A percentile compares a stretch with the other conserved stretches of the same genome.
Conservation (phyloP, 1,140 invertebrate species). For the Scaptodrosophila lebanonensis region DNA sequence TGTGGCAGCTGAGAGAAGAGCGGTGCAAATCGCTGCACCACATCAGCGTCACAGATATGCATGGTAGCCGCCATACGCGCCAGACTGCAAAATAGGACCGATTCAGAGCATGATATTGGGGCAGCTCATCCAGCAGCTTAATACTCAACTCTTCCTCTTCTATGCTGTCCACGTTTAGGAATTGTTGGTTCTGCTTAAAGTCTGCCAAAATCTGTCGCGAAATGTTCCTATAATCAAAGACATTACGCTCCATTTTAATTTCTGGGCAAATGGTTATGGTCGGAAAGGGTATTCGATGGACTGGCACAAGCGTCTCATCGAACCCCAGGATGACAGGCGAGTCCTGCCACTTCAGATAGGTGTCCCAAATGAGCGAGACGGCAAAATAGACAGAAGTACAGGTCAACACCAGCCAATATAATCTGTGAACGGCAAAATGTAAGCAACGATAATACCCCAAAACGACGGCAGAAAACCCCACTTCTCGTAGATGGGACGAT, state of each 20-base stretch:
- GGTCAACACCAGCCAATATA: conserved; percentile 69
- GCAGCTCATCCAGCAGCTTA: no score
- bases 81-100: conserved; percentile 34
- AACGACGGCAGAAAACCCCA: conserved; percentile 17
- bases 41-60: conserved; percentile 67
- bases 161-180: conserved; percentile 33
- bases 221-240: conserved; percentile 79
- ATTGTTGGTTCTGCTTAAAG: conserved; percentile 22
- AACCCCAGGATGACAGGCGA: conserved; percentile 82
- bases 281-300: conserved; percentile 82
- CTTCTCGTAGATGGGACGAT: conserved; percentile 75
- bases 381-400: conserved; percentile 68
- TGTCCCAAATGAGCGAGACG: conserved; percentile 78
- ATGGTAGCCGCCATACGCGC: conserved; percentile 53
- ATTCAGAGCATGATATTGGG: no score
- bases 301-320: conserved; percentile 80
- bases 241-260: conserved; percentile 79
- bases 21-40: conserved; percentile 44
- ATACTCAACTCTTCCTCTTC: conserved; percentile 63
- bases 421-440: conserved; percentile 24
- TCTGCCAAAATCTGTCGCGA: conserved; percentile 57
- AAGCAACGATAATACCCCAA: no score
- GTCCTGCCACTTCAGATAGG: conserved; percentile 81
- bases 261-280: conserved; percentile 82
- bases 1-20: conserved; percentile 31